A percentile compares a stretch with the other conserved stretches of the same genome.
These are phyloP conservation scores for Pseudanteris insignis DNA, from an alignment of 2,888 invertebrate genomes.

Conservation along the genomic window DNA sequence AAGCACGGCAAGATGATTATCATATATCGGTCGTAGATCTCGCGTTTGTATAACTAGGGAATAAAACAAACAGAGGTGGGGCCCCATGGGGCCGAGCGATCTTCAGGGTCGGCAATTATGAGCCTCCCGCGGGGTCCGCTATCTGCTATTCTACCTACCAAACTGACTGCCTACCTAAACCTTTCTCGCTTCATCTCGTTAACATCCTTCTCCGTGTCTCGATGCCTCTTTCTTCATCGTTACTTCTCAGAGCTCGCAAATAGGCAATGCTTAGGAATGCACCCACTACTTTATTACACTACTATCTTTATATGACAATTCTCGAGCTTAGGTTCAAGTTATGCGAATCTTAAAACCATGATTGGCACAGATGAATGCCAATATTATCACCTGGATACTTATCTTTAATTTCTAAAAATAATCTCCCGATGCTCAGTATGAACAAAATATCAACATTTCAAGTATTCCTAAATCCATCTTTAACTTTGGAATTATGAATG, in stretches of 20 bases:
- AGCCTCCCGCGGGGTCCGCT: conserved; percentile 63
- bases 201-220: conserved; percentile 19
- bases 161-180: conserved; percentile 28
- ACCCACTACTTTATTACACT: conserved; percentile 36
- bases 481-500: no score
- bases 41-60: conserved; percentile 66
- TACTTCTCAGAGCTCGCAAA: conserved; percentile 32
- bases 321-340: conserved; percentile 7
- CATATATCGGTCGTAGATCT: conserved; percentile 67
- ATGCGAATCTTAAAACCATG: conserved; percentile 13
- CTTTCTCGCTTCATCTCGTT: conserved; percentile 32
- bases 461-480: no score
- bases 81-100: conserved; percentile 65
- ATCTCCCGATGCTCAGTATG: no score
- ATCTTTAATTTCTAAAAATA: not conserved
- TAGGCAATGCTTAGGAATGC: conserved; percentile 51
- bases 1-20: conserved; percentile 56
- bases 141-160: conserved; percentile 49
- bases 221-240: conserved; percentile 10
- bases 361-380: conserved; percentile 1
- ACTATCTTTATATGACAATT: conserved; percentile 34
- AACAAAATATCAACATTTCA: conserved; percentile 1
- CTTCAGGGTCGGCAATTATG: conserved; percentile 67
- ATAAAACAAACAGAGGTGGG: conserved; percentile 65
- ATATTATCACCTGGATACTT: conserved; percentile 3